Evolutionary conservation across 2,113 vertebrate genomes (phyloP).

Genomic region (Canis aureus): DNA sequence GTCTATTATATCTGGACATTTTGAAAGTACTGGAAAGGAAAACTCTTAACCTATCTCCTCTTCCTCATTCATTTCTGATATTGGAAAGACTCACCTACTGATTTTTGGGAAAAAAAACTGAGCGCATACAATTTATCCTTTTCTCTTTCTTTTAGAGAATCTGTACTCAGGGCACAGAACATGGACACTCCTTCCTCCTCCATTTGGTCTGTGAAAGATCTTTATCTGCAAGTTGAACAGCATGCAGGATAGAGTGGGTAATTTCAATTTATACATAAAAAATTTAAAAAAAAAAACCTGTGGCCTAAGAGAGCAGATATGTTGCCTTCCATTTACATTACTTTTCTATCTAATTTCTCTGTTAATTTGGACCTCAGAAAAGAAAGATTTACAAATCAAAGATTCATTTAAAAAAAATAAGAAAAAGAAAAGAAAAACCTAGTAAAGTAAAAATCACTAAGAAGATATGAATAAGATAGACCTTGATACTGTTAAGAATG

Average conservation of each 20-base stretch:
- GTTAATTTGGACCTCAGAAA: background rate
- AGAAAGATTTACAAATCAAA: background rate
- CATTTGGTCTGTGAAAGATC: background rate
- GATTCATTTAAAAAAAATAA: background rate
- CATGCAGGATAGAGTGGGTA: rapidly evolving
- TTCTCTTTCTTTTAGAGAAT: background rate
- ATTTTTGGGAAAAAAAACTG: background rate
- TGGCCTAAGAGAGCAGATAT: background rate
- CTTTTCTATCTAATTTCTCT: background rate
- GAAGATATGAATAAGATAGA: background rate
- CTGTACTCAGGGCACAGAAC: background rate
- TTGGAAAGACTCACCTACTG: background rate
- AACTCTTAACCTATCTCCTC: background rate
- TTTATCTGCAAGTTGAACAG: background rate
- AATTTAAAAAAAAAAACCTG: background rate
- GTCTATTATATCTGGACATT: background rate
- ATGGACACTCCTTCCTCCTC: background rate
- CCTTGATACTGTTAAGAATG: background rate
- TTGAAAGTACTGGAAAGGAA: background rate
- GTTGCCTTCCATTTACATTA: background rate
- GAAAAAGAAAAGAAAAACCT: background rate
- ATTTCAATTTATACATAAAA: background rate
- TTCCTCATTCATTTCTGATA: background rate
- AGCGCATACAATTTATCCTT: background rate
- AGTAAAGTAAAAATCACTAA: background rate